Evolutionary conservation across 2,797 vertebrate genomes (phyloP).

Genomic region (Nothura maculosa): DNA sequence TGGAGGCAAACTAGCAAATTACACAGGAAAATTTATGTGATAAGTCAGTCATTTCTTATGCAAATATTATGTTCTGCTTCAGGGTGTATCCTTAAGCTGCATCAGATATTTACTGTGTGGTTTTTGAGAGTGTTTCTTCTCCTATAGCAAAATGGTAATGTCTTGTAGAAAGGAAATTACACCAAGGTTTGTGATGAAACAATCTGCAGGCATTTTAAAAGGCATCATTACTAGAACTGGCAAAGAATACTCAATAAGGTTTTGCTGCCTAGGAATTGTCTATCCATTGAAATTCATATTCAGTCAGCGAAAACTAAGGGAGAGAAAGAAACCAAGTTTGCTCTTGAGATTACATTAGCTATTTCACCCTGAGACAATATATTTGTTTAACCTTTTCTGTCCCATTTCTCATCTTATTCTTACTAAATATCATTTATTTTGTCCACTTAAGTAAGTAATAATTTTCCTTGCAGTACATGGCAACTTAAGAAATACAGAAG

Average conservation of each 20-base stretch:
- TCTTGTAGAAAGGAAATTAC: slow-evolving; percentile 17
- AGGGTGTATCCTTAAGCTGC: slow-evolving; percentile 33
- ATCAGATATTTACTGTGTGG: slow-evolving; percentile 51
- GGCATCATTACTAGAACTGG: not conserved
- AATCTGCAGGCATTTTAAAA: slow-evolving; percentile 35
- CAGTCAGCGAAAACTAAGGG: not conserved
- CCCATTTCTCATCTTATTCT: not conserved
- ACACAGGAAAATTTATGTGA: slow-evolving; percentile 41
- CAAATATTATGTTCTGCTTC: slow-evolving; percentile 58
- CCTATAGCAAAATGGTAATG: not conserved
- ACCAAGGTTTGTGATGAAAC: not conserved
- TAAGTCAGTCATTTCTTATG: slow-evolving; percentile 55
- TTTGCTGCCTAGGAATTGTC: not conserved
- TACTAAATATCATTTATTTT: not conserved
- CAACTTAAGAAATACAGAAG: not conserved
- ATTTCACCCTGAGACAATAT: not conserved
- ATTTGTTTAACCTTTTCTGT: not conserved
- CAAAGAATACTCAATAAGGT: not conserved
- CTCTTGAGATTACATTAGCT: not conserved
- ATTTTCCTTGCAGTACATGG: not conserved
- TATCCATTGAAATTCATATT: not conserved
- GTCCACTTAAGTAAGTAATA: not conserved
- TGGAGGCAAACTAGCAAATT: slow-evolving; percentile 50
- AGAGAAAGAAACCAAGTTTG: not conserved
- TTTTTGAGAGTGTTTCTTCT: slow-evolving; percentile 34